Percentiles rank a stretch among this genome's conserved stretches.
Conservation (phyloP, 2,888 invertebrate genomes). For the Phengaris alcon region DNA sequence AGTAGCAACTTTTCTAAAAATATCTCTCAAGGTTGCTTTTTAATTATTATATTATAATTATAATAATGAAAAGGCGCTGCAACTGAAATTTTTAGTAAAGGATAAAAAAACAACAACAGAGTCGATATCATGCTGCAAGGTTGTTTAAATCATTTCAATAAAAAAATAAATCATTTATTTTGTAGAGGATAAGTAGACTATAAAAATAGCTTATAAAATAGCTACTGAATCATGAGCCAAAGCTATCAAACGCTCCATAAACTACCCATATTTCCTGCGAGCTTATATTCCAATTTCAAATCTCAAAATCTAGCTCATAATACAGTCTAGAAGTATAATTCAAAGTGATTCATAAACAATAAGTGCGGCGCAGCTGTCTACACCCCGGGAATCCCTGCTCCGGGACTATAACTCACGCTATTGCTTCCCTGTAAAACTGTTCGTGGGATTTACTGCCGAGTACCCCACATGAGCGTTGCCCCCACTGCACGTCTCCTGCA, state of each 20-base stretch:
- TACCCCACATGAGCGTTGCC: background rate
- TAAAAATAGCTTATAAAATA: background rate
- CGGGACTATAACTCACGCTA: slow-evolving; percentile 9
- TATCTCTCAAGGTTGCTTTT: background rate
- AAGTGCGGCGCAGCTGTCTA: slow-evolving; percentile 12
- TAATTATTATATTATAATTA: too few species aligned
- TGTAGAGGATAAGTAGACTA: too few species aligned
- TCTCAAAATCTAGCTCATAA: background rate
- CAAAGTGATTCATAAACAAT: slow-evolving; percentile 1
- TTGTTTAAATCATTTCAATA: too few species aligned
- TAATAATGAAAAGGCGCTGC: too few species aligned
- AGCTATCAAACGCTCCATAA: slow-evolving; percentile 4
- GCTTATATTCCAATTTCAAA: background rate
- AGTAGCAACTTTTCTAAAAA: background rate
- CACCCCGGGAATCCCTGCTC: background rate
- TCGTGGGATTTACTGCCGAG: background rate
- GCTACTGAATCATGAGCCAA: background rate
- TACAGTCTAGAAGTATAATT: background rate
- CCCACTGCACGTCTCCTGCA: slow-evolving; percentile 1
- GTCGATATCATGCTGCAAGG: too few species aligned
- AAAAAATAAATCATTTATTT: too few species aligned
- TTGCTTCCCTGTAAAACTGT: slow-evolving; percentile 1
- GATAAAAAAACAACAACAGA: too few species aligned
- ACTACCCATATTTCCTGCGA: background rate
- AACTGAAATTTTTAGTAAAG: too few species aligned